Conservation (phyloP, 2,797 vertebrate species). For the Tinamus major region DNA sequence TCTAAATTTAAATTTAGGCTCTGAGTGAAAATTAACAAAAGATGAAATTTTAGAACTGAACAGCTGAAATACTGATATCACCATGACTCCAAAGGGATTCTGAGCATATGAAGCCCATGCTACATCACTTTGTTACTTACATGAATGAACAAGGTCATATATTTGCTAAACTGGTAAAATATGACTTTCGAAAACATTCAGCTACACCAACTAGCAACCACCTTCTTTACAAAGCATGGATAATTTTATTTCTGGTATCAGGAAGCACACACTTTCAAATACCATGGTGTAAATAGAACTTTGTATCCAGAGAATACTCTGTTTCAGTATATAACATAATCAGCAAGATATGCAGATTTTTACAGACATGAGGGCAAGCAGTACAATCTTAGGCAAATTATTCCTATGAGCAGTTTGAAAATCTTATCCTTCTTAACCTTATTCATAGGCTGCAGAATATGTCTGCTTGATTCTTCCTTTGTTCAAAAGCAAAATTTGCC, state of each 20-base stretch:
- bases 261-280: neutral
- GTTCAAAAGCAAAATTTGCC: neutral
- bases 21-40: neutral
- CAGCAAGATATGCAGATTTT: neutral
- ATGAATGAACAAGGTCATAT: neutral
- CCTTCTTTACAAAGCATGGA: neutral
- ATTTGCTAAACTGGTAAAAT: neutral
- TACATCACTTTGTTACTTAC: neutral
- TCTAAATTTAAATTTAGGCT: neutral
- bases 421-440: neutral
- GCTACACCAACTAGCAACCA: neutral
- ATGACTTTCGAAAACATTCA: neutral
- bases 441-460: fast-evolving
- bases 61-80: neutral
- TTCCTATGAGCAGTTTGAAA: neutral
- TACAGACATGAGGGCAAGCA: neutral
- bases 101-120: neutral
- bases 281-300: neutral
- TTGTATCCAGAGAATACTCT: neutral
- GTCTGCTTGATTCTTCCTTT: neutral
- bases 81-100: neutral
- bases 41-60: neutral
- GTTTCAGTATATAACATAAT: neutral
- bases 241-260: neutral
- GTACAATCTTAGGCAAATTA: neutral